phyloP scores from a whole-genome alignment of 2,888 invertebrate species.

The Oxytorus armatus region DNA sequence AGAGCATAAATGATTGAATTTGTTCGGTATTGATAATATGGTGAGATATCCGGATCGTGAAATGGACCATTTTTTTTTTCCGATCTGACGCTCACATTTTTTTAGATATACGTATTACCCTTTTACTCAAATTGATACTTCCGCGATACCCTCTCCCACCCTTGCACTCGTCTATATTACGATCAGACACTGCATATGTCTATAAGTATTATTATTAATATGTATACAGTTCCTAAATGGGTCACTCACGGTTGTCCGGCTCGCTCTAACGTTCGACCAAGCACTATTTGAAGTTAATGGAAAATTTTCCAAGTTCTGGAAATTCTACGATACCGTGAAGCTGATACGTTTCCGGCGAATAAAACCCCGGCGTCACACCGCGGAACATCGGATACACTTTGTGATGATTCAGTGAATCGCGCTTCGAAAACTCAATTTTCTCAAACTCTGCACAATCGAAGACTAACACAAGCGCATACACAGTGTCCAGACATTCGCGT shows the following conservation, averaged over 20 bases:
- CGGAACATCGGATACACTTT: conserved; percentile 42
- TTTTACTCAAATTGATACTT: too few species aligned
- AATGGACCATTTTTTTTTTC: too few species aligned
- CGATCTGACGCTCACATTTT: too few species aligned
- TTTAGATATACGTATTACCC: too few species aligned
- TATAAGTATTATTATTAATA: neutral
- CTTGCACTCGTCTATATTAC: too few species aligned
- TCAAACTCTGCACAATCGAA: conserved; percentile 1
- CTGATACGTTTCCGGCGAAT: conserved; percentile 22
- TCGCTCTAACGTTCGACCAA: too few species aligned
- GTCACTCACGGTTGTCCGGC: too few species aligned
- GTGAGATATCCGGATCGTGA: neutral
- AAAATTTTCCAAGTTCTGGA: neutral
- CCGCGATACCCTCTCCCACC: too few species aligned
- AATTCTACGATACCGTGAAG: neutral
- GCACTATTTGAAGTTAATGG: too few species aligned
- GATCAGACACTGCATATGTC: too few species aligned
- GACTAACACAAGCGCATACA: too few species aligned
- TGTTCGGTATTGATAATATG: neutral
- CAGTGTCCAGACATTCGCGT: too few species aligned
- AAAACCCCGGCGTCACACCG: conserved; percentile 16
- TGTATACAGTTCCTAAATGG: neutral
- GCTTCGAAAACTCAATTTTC: conserved; percentile 40
- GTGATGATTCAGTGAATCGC: neutral
- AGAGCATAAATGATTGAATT: neutral